These are phyloP conservation scores for Aulostomus chinensis DNA, from an alignment of 2,797 vertebrate species.

Conservation along the genomic window DNA sequence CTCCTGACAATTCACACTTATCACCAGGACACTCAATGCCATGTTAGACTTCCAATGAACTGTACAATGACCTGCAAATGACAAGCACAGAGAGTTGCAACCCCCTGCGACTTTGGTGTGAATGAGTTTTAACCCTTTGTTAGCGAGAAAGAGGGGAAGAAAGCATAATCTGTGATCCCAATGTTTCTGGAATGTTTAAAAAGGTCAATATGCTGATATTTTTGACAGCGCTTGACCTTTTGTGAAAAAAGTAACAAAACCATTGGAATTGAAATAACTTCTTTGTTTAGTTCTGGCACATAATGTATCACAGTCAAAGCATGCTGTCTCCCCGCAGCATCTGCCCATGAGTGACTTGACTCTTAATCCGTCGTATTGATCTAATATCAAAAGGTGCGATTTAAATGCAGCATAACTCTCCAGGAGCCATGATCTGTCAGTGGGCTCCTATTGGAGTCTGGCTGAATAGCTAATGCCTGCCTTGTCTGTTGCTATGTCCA, in stretches of 20 bases:
- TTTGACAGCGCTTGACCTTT: constrained; percentile 88
- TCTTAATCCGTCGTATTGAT: constrained; percentile 83
- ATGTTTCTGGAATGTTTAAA: constrained; percentile 88
- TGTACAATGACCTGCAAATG: constrained; percentile 78
- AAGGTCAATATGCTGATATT: constrained; percentile 89
- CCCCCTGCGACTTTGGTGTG: constrained; percentile 65
- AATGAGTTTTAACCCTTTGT: constrained; percentile 82
- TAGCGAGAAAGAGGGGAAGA: constrained; percentile 60
- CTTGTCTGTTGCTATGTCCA: constrained; percentile 60
- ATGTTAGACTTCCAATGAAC: constrained; percentile 75
- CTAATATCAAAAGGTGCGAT: constrained; percentile 80
- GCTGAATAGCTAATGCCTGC: constrained; percentile 67
- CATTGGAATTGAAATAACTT: constrained; percentile 88
- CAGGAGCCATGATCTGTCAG: constrained; percentile 65
- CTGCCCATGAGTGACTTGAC: constrained; percentile 83
- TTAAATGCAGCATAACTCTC: constrained; percentile 78
- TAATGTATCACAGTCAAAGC: constrained; percentile 85
- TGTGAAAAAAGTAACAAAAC: constrained; percentile 85
- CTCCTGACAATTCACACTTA: constrained; percentile 67
- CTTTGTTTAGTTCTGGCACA: constrained; percentile 86
- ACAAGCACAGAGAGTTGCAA: constrained; percentile 70
- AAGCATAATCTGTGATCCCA: constrained; percentile 83
- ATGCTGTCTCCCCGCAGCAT: constrained; percentile 78
- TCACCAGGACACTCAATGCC: constrained; percentile 53
- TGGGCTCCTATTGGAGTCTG: constrained; percentile 73